phyloP scores from a whole-genome alignment of 2,797 vertebrate species.

The Melopsittacus undulatus region DNA sequence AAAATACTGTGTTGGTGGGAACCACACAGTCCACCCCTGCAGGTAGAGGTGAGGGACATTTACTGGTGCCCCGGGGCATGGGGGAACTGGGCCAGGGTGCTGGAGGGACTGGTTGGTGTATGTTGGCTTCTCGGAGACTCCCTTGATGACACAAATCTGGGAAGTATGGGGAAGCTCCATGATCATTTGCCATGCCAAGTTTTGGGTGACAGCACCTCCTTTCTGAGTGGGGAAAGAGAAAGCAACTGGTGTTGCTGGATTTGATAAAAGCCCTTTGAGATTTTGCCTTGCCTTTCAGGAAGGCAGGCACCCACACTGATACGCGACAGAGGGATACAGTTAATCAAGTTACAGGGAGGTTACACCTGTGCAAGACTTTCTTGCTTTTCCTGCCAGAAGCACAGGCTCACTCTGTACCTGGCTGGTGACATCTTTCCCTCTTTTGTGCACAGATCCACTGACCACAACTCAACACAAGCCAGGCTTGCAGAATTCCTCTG shows the following conservation, averaged over 20 bases:
- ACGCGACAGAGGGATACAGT: background rate
- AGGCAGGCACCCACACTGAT: background rate
- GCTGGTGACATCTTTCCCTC: background rate
- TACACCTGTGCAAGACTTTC: background rate
- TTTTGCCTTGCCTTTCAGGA: background rate
- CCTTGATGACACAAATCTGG: background rate
- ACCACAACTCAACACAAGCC: rapidly evolving
- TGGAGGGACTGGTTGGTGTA: background rate
- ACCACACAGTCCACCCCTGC: background rate
- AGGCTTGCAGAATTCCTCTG: background rate
- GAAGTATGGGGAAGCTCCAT: background rate
- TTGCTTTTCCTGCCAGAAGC: background rate
- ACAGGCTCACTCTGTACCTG: rapidly evolving
- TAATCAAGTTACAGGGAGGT: background rate
- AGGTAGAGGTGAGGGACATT: background rate
- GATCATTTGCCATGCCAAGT: rapidly evolving
- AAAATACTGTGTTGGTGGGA: background rate
- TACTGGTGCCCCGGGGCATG: background rate
- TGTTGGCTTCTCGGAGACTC: background rate
- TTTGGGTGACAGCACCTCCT: background rate
- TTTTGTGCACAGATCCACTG: background rate
- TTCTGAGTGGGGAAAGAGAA: background rate
- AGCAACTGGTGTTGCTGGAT: rapidly evolving
- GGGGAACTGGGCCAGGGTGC: rapidly evolving
- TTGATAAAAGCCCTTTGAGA: background rate